These are phyloP conservation scores for Drosophila cardini DNA, from an alignment of 1,140 invertebrate genomes.

Conservation along the genomic window DNA sequence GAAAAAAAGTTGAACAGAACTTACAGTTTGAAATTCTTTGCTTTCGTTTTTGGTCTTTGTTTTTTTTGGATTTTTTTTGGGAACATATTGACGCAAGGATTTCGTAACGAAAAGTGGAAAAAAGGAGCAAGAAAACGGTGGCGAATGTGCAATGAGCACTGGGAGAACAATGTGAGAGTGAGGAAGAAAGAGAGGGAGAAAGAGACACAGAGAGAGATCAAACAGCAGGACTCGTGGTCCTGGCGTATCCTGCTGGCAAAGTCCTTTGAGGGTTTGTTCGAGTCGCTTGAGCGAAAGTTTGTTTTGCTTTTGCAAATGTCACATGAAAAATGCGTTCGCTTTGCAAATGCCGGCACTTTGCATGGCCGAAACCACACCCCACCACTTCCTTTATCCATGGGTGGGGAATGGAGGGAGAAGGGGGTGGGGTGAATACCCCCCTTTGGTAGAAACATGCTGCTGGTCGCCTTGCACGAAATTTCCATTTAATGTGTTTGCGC, in stretches of 20 bases:
- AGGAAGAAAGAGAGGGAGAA: no score
- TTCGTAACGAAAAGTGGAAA: slow-evolving; percentile 48
- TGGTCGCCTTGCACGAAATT: slow-evolving; percentile 73
- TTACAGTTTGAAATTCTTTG: slow-evolving; percentile 28
- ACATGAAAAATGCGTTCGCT: slow-evolving; percentile 78
- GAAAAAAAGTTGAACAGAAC: slow-evolving; percentile 57
- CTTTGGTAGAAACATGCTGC: slow-evolving; percentile 18
- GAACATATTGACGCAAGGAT: slow-evolving; percentile 70
- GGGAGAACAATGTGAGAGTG: slow-evolving; percentile 28
- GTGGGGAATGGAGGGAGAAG: slow-evolving; percentile 17
- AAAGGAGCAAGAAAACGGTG: slow-evolving; percentile 27
- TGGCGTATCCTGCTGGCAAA: slow-evolving; percentile 27
- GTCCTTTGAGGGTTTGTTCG: slow-evolving; percentile 42
- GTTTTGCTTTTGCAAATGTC: slow-evolving; percentile 75
- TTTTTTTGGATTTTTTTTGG: slow-evolving; percentile 38
- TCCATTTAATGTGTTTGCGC: slow-evolving; percentile 82
- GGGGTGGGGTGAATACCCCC: slow-evolving; percentile 4
- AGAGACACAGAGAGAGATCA: no score
- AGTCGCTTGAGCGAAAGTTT: slow-evolving; percentile 65
- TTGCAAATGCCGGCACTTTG: slow-evolving; percentile 75
- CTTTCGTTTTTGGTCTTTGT: slow-evolving; percentile 10
- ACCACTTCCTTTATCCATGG: background rate
- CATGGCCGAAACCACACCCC: slow-evolving; percentile 39
- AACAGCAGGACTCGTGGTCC: slow-evolving; percentile 50
- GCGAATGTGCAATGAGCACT: slow-evolving; percentile 51